Base-by-base conservation (phyloP, 2,797 vertebrate species). In the Hephaestus fuliginosus region DNA sequence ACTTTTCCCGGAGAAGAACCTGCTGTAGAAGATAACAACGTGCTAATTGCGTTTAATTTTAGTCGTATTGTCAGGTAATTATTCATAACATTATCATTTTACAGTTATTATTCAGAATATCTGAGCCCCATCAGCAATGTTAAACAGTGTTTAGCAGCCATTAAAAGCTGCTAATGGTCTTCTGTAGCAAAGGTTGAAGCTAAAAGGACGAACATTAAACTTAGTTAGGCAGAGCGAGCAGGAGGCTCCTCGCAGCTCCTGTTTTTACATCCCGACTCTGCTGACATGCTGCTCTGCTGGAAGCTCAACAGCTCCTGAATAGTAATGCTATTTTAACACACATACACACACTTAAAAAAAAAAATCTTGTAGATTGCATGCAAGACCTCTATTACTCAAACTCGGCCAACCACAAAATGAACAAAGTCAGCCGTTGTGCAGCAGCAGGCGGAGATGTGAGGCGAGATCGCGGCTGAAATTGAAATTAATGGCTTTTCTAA, bases 401-500 rank as follows among this genome's bases (percentile, higher is more conserved):
- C 70, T 63, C 82, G 82, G 11, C 90, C 90, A 90, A 89, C 68
- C 92, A 91, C 91, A 91, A 92, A 93, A 93, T 93, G 89, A 93
- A 91, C 88, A 84, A 51, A 90, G 89, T 91, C 91, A 89, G 85
- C 80, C 76, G 86, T 87, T 60, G 87, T 82, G 86, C 76, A 39
- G 85, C 87, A 76, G 86, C 65, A 58, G 78, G 70, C 80, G 17
- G 57, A 90, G 89, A 86, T 67, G 69, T 58, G 85, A 74, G 74
- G 73, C 63, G 8, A 80, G 76, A 86, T 86, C 46, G 74, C 71
- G 7, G 85, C 73, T 15, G 53, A 83, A 84, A 93, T 90, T 89
- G 80, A 91, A 91, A 93, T 91, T 80, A 92, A 93, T 91, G 86
- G 68, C 75, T 91, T 91, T 82, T 89, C 90, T 93, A 92, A 93